Evolutionary conservation across 2,797 vertebrate genomes (phyloP).

Genomic region (Australoheros facetus): DNA sequence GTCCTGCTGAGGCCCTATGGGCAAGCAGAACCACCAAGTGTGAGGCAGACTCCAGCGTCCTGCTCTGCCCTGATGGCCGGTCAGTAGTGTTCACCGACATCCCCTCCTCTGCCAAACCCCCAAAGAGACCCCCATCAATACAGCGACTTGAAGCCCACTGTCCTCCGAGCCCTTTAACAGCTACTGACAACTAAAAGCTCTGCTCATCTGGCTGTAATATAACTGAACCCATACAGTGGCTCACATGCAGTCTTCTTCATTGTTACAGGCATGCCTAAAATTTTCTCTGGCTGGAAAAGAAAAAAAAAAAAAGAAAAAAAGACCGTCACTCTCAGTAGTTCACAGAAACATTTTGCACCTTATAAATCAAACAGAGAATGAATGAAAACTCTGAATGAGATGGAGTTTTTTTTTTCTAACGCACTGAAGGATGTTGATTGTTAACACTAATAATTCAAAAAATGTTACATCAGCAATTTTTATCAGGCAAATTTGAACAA

Average conservation of each 20-base stretch:
- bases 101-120: slow-evolving; percentile 58
- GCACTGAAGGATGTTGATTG: slow-evolving; percentile 53
- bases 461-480: slow-evolving; percentile 6
- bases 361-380: slow-evolving; percentile 46
- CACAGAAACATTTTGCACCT: slow-evolving; percentile 58
- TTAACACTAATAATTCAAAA: slow-evolving; percentile 19
- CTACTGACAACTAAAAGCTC: slow-evolving; percentile 59
- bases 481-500: slow-evolving; percentile 11
- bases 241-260: slow-evolving; percentile 20
- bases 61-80: slow-evolving; percentile 85
- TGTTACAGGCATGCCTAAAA: slow-evolving; percentile 39
- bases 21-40: slow-evolving; percentile 92
- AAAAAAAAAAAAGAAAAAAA: background rate
- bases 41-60: slow-evolving; percentile 95
- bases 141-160: slow-evolving; percentile 76
- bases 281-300: slow-evolving; percentile 20
- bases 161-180: slow-evolving; percentile 67
- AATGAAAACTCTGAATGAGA: slow-evolving; percentile 29
- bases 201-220: background rate
- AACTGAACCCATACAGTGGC: background rate
- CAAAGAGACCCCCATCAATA: slow-evolving; percentile 81
- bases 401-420: background rate
- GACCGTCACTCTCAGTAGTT: slow-evolving; percentile 10
- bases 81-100: slow-evolving; percentile 73
- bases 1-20: slow-evolving; percentile 82